Conservation (phyloP, 1,140 invertebrate genomes). For the Achatina immaculata region DNA sequence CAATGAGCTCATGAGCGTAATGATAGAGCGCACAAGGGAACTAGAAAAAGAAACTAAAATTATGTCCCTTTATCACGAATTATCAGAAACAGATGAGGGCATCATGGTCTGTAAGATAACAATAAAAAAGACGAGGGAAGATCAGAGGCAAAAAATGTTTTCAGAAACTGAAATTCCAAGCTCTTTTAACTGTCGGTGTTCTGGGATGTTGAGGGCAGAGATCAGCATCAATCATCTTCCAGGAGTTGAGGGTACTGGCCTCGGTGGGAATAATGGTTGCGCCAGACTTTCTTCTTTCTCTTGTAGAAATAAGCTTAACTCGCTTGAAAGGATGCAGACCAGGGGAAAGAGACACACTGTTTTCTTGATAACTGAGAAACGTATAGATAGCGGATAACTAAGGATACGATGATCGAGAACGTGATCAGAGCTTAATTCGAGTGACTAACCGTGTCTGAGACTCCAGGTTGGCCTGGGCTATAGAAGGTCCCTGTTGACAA, state of each 20-base stretch:
- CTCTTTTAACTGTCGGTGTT: neutral
- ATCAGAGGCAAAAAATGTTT: neutral
- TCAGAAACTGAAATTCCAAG: neutral
- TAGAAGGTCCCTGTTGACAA: too few species aligned
- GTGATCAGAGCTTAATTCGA: neutral
- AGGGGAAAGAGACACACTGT: neutral
- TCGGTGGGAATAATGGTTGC: neutral
- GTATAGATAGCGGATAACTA: neutral
- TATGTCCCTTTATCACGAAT: too few species aligned
- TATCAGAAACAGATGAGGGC: neutral
- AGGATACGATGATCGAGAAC: neutral
- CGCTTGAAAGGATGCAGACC: neutral
- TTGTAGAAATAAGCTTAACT: neutral
- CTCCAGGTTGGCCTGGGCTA: neutral
- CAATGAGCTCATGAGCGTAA: neutral
- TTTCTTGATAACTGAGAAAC: neutral
- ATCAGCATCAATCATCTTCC: slow-evolving; percentile 3
- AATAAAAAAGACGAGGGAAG: neutral
- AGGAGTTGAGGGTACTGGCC: neutral
- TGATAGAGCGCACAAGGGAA: neutral
- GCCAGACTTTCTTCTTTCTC: neutral
- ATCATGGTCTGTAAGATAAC: neutral
- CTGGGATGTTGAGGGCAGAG: neutral
- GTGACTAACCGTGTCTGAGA: neutral
- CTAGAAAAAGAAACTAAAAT: neutral